Conservation (phyloP, 2,888 invertebrate species). For the Dendrolimus houi region DNA sequence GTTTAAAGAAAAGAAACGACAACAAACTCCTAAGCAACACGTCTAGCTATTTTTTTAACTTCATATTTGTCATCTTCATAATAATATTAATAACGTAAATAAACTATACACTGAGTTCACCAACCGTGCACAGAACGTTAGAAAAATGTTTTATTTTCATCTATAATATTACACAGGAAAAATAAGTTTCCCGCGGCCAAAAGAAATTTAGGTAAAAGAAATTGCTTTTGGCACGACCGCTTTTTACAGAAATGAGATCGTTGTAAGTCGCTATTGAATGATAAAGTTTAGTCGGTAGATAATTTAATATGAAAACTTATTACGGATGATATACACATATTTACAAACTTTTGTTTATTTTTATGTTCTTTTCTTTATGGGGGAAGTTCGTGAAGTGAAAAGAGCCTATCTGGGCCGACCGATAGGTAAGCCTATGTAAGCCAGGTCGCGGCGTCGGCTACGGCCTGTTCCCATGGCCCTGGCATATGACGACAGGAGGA, state of each 20-base stretch:
- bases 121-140: neutral
- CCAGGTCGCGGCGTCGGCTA: too few species aligned
- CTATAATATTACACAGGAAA: neutral
- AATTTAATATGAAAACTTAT: neutral
- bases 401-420: too few species aligned
- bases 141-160: neutral
- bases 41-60: too few species aligned
- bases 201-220: neutral
- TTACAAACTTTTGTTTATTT: neutral
- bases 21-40: too few species aligned
- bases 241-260: neutral
- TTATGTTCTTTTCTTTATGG: too few species aligned
- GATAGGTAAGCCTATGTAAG: too few species aligned
- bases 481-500: too few species aligned
- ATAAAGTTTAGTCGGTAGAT: neutral
- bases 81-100: neutral
- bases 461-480: too few species aligned
- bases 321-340: neutral
- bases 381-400: too few species aligned
- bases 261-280: neutral
- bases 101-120: neutral
- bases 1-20: too few species aligned
- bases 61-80: too few species aligned
- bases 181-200: neutral
- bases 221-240: neutral